Conservation (phyloP, 2,113 vertebrate species). For the Erythrocercus mccallii region DNA sequence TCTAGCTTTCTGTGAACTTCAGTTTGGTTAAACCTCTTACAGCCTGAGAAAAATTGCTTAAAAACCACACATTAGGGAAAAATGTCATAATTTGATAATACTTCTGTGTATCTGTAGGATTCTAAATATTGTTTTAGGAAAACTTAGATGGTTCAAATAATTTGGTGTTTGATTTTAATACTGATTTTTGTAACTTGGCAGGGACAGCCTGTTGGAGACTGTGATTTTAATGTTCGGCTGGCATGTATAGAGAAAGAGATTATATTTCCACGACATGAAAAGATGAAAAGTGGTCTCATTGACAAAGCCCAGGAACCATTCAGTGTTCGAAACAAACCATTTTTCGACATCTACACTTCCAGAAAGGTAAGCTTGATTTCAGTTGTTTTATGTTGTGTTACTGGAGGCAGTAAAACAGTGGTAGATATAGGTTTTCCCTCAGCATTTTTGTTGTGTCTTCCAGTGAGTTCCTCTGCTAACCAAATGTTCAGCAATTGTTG, state of each 20-base stretch:
- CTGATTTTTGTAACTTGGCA: conserved; percentile 67
- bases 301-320: conserved; percentile 96
- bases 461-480: background rate
- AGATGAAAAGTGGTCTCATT: conserved; percentile 94
- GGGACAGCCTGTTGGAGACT: conserved; percentile 95
- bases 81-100: background rate
- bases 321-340: conserved; percentile 92
- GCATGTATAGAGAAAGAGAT: conserved; percentile 97
- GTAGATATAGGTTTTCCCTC: background rate
- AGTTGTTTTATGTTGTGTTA: background rate
- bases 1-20: background rate
- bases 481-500: background rate
- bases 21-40: background rate
- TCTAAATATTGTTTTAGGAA: background rate
- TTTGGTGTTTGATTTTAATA: conserved; percentile 19
- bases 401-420: background rate
- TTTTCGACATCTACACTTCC: conserved; percentile 90
- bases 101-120: background rate
- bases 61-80: background rate
- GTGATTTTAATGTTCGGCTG: conserved; percentile 92
- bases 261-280: conserved; percentile 91
- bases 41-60: background rate
- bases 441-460: background rate
- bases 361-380: conserved; percentile 85
- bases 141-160: background rate